A percentile compares a stretch with the other conserved stretches of the same genome.
Evolutionary conservation across 2,888 invertebrate species (phyloP).

Genomic region (Tachina lurida): DNA sequence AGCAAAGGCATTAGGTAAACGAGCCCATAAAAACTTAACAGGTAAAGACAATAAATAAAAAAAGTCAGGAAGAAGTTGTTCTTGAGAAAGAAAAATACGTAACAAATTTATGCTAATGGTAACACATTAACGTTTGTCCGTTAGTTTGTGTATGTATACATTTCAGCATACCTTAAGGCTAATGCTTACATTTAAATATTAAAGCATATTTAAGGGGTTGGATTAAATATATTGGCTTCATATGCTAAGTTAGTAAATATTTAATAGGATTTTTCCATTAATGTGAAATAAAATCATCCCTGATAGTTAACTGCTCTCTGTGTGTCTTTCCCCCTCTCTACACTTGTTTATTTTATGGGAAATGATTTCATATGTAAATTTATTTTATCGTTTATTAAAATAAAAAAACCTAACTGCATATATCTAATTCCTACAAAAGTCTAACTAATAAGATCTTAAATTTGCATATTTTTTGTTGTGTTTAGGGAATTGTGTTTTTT

Average conservation of each 20-base stretch:
- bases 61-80: not conserved
- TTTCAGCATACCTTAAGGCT: slow-evolving; percentile 47
- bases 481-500: not conserved
- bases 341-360: not conserved
- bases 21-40: slow-evolving; percentile 20
- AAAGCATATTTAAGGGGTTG: slow-evolving; percentile 20
- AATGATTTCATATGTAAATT: slow-evolving; percentile 46
- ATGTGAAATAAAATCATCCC: slow-evolving; percentile 1
- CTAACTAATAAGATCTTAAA: slow-evolving; percentile 12
- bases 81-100: not conserved
- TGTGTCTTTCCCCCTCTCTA: not conserved
- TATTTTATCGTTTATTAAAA: slow-evolving; percentile 1
- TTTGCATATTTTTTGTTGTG: slow-evolving; percentile 41
- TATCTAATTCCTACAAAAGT: not conserved
- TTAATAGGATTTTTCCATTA: slow-evolving; percentile 40
- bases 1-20: slow-evolving; percentile 34
- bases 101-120: slow-evolving; percentile 44
- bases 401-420: not conserved
- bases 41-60: not conserved
- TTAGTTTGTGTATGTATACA: not conserved
- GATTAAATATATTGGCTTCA: not conserved
- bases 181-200: not conserved
- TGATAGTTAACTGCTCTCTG: not conserved
- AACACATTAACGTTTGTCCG: slow-evolving; percentile 53
- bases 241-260: slow-evolving; percentile 56